Conservation (phyloP, 1,140 invertebrate species). For the Patella vulgata region DNA sequence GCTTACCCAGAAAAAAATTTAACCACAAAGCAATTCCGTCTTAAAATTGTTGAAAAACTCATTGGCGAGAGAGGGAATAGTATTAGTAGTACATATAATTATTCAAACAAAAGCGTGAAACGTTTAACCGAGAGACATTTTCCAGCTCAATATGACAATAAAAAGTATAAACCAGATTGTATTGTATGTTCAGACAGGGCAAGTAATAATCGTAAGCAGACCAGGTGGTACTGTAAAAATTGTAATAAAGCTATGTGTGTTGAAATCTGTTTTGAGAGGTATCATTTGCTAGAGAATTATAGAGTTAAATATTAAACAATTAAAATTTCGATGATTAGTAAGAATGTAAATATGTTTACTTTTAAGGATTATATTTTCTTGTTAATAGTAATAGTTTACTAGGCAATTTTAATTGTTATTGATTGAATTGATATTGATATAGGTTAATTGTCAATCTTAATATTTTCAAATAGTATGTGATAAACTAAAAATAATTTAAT, state of each 20-base stretch:
- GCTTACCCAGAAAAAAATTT: not conserved
- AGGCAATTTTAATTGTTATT: too few relatives aligned
- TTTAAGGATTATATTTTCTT: too few relatives aligned
- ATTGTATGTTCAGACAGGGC: constrained; percentile 4
- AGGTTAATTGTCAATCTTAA: too few relatives aligned
- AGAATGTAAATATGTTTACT: too few relatives aligned
- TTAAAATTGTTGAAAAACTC: not conserved
- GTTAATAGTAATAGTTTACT: too few relatives aligned
- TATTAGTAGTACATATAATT: not conserved
- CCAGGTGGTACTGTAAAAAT: not conserved
- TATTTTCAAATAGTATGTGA: too few relatives aligned
- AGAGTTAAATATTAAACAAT: too few relatives aligned
- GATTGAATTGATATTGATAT: too few relatives aligned
- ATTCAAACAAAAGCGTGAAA: not conserved
- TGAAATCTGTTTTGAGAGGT: not conserved
- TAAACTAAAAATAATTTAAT: too few relatives aligned
- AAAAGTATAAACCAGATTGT: not conserved
- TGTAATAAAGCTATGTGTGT: constrained; percentile 2
- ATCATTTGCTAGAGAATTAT: too few relatives aligned
- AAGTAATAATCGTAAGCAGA: not conserved
- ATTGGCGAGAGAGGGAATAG: not conserved
- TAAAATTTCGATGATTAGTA: too few relatives aligned
- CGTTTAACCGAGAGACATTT: not conserved
- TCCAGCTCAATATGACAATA: not conserved
- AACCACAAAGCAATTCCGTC: not conserved